These are phyloP conservation scores for Anastatus disparis DNA, from an alignment of 1,140 invertebrate genomes.

Conservation along the genomic window DNA sequence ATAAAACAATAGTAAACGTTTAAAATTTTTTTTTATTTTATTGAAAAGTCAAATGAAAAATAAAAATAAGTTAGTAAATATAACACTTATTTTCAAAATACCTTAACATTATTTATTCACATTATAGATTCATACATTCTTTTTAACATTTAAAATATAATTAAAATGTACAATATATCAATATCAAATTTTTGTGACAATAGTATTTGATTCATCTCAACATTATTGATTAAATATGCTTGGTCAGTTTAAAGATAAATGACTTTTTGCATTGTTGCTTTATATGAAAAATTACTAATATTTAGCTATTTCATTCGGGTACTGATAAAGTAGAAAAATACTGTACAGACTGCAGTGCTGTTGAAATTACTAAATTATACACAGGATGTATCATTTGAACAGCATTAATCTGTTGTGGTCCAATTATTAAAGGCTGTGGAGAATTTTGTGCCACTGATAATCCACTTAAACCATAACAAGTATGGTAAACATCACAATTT, in stretches of 20 bases:
- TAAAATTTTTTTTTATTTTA: neutral
- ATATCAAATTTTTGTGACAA: constrained; percentile 17
- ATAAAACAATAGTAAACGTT: too few relatives aligned
- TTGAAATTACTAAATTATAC: constrained; percentile 57
- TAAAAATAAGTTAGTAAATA: too few relatives aligned
- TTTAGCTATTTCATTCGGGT: constrained; percentile 49
- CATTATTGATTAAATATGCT: constrained; percentile 2
- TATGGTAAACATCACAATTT: constrained; percentile 92
- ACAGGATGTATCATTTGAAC: constrained; percentile 60
- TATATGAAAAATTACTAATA: neutral
- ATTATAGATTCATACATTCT: neutral
- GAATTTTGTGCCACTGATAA: constrained; percentile 92
- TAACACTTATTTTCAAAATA: constrained; percentile 20
- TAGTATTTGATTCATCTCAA: constrained; percentile 1
- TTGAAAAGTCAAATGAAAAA: too few relatives aligned
- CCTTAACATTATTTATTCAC: constrained; percentile 24
- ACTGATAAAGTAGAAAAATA: constrained; percentile 57
- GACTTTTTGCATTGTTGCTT: neutral
- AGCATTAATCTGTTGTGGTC: constrained; percentile 47
- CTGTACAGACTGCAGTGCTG: constrained; percentile 53
- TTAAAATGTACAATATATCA: constrained; percentile 27
- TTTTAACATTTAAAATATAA: constrained; percentile 25
- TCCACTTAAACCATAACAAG: constrained; percentile 96
- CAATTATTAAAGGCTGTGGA: constrained; percentile 62
- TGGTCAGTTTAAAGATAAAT: constrained; percentile 6